Evolutionary conservation across 1,140 invertebrate species (phyloP).

Genomic region (Arion vulgaris): DNA sequence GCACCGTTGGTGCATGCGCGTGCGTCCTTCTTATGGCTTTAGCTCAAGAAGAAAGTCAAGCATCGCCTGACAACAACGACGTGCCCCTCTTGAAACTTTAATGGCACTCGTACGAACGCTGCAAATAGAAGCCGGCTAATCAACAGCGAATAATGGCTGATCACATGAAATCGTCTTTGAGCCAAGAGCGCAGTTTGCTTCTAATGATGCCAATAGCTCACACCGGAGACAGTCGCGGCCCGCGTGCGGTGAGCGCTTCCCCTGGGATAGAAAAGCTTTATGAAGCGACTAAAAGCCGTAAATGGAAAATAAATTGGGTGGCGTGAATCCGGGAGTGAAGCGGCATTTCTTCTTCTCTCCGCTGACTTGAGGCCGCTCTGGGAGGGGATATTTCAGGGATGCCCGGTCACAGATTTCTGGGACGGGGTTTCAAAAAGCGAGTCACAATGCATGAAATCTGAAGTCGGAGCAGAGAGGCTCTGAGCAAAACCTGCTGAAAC

Average conservation of each 20-base stretch:
- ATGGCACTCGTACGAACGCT: conserved; percentile 38
- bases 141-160: conserved; percentile 50
- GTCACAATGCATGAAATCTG: conserved; percentile 26
- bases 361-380: conserved; percentile 19
- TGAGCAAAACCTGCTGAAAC: conserved; percentile 5
- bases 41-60: conserved; percentile 21
- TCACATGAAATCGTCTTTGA: conserved; percentile 49
- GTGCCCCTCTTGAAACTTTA: conserved; percentile 34
- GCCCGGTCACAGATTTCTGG: neutral
- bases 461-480: conserved; percentile 3
- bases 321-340: conserved; percentile 31
- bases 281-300: conserved; percentile 51
- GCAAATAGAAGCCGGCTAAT: conserved; percentile 47
- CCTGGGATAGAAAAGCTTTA: conserved; percentile 45
- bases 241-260: conserved; percentile 33
- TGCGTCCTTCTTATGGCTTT: conserved; percentile 30
- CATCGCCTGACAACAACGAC: conserved; percentile 30
- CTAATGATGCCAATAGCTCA: conserved; percentile 51
- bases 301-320: conserved; percentile 53
- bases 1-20: conserved; percentile 18
- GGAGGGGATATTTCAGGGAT: conserved; percentile 10
- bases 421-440: neutral
- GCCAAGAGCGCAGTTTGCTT: conserved; percentile 40
- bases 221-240: conserved; percentile 25
- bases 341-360: conserved; percentile 11